A percentile compares a stretch with the other conserved stretches of the same genome.
Evolutionary conservation across 1,140 invertebrate genomes (phyloP).

Genomic region (Psix sp.): DNA sequence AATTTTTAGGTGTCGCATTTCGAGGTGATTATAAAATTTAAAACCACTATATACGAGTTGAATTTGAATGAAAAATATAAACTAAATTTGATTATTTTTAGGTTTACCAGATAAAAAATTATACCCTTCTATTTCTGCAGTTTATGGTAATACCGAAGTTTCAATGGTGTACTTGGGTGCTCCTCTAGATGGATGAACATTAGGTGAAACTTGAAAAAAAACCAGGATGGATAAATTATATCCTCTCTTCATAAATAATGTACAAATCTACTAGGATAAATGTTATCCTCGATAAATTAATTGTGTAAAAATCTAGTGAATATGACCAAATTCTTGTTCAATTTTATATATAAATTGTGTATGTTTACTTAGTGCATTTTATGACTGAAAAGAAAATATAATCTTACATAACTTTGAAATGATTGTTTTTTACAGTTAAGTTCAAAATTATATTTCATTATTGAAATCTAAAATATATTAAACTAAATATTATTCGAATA

Average conservation of each 20-base stretch:
- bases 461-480: too few species aligned
- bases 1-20: slow-evolving; percentile 99
- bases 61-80: neutral
- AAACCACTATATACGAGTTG: neutral
- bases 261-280: neutral
- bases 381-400: too few species aligned
- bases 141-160: slow-evolving; percentile 99
- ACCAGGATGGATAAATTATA: too few species aligned
- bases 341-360: too few species aligned
- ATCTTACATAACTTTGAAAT: too few species aligned
- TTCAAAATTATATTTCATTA: too few species aligned
- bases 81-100: slow-evolving; percentile 72
- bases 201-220: neutral
- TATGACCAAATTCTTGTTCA: too few species aligned
- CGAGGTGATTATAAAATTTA: slow-evolving; percentile 81
- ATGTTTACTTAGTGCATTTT: too few species aligned
- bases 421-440: too few species aligned
- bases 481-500: too few species aligned
- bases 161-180: slow-evolving; percentile 99
- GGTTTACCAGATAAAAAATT: slow-evolving; percentile 94
- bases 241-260: neutral
- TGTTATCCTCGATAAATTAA: too few species aligned
- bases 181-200: slow-evolving; percentile 92
- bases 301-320: too few species aligned
- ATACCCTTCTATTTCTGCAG: slow-evolving; percentile 97